Evolutionary conservation across 1,140 invertebrate genomes (phyloP), one percentile per base, ranked within the genome.

Genomic region (Musca domestica): DNA sequence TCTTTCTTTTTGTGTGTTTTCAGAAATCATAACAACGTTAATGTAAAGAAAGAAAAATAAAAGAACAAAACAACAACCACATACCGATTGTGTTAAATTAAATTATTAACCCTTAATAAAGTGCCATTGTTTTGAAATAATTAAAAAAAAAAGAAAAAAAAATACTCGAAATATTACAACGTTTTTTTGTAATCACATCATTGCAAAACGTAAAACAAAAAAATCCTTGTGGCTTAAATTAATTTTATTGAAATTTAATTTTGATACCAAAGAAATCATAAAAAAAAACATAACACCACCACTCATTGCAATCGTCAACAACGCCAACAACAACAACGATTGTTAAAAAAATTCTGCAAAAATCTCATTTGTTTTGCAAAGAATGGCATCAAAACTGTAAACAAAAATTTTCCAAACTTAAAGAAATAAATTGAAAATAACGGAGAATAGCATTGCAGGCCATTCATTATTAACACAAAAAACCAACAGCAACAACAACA

Each of bases 201-300:
- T 20, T 20, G 20, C 17, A 51, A 19, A 51, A 58, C 7, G n/a
- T n/a, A 64, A 47, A 48, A 14, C 7, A 64, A 64, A 46, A 27
- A 61, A 61, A 61, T 61, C 56, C 56, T 61, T 61, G 56, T 61
- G 56, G 56, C 56, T 61, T 61, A 61, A 61, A 30, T 30, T 61
- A 34, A 41, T 61, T 61, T 61, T 41, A 41, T 41, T 41, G 34
- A 3, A 41, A 41, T 10, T 41, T 41, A 10, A 41, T 10, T 41
- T 41, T 41, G 6, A 41, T 41, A 41, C 34, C 34, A 41, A 41
- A 5, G 2, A 41, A 41, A 5, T n/a, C n/a, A n/a, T n/a, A 61
- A 61, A 58, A 41, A 19, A 61, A 54, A 61, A 34, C 17, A 15
- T 20, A 41, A 61, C 17, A 51, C 48, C 48, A 51, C 17, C 17